Conservation (phyloP, 1,140 invertebrate genomes). For the Cydia pomonella region DNA sequence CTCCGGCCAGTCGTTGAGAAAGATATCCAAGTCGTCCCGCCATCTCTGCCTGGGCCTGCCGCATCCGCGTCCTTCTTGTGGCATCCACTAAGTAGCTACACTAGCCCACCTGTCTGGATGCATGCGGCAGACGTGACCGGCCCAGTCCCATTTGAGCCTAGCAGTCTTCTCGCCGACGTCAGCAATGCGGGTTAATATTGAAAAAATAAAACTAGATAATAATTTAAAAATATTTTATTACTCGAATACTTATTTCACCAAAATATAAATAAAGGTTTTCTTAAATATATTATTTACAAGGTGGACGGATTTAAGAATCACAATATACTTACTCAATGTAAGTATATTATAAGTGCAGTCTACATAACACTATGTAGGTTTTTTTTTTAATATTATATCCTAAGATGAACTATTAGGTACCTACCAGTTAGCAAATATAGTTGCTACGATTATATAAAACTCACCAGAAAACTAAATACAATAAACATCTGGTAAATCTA, state of each 20-base stretch:
- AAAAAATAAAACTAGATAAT: constrained; percentile 11
- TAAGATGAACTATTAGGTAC: not conserved
- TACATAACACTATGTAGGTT: constrained; percentile 66
- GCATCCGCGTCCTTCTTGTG: too few species aligned
- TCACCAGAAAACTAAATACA: not conserved
- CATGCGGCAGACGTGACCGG: too few species aligned
- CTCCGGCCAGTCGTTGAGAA: too few species aligned
- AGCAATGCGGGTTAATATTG: too few species aligned
- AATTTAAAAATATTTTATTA: constrained; percentile 33
- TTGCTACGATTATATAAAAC: not conserved
- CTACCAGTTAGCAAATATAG: not conserved
- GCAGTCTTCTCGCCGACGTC: too few species aligned
- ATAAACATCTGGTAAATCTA: not conserved
- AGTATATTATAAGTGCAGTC: constrained; percentile 54
- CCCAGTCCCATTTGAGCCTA: too few species aligned
- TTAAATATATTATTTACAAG: constrained; percentile 58
- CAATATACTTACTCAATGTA: constrained; percentile 71
- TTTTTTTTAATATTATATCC: constrained; percentile 35
- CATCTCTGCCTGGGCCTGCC: too few species aligned
- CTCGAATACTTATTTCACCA: constrained; percentile 40
- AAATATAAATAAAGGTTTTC: constrained; percentile 65
- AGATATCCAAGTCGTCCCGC: too few species aligned
- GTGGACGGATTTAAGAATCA: constrained; percentile 68
- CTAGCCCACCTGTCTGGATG: too few species aligned
- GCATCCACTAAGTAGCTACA: too few species aligned